Evolutionary conservation across 1,140 invertebrate genomes (phyloP).

Genomic region (Ditylenchus dipsaci): DNA sequence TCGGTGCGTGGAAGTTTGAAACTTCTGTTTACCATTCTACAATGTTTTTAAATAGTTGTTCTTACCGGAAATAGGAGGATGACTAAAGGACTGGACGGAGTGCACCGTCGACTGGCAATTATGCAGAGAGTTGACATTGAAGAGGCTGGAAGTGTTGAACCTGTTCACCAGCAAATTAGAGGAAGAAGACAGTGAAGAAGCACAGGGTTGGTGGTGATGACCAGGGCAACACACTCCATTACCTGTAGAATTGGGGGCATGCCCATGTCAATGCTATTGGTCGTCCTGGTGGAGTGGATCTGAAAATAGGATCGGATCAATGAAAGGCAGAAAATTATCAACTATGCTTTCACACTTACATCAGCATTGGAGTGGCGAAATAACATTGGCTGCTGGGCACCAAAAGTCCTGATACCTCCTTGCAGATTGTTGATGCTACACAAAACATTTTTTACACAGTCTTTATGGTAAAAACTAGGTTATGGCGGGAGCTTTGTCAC

Average conservation of each 20-base stretch:
- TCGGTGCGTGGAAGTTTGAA: too few relatives aligned
- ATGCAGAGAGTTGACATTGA: slow-evolving; percentile 18
- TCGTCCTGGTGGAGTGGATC: slow-evolving; percentile 13
- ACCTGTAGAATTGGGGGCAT: not conserved
- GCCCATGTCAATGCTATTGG: slow-evolving; percentile 12
- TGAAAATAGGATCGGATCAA: too few relatives aligned
- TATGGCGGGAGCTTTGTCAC: too few relatives aligned
- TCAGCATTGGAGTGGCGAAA: slow-evolving; percentile 26
- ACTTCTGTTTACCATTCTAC: too few relatives aligned
- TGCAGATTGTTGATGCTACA: slow-evolving; percentile 40
- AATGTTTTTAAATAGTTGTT: not conserved
- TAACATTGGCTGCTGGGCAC: not conserved
- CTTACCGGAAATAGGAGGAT: slow-evolving; percentile 2
- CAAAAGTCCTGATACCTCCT: slow-evolving; percentile 40
- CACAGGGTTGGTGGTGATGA: not conserved
- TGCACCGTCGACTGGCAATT: slow-evolving; percentile 29
- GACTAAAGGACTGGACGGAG: slow-evolving; percentile 29
- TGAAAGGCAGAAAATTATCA: too few relatives aligned
- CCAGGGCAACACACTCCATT: not conserved
- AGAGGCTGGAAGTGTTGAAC: slow-evolving; percentile 17
- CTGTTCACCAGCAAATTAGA: not conserved
- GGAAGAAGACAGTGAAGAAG: slow-evolving; percentile 1
- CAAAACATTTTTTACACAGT: slow-evolving; percentile 13
- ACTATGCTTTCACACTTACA: slow-evolving; percentile 4
- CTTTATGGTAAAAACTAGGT: too few relatives aligned